phyloP scores from a whole-genome alignment of 2,888 invertebrate species.

The Drosophila atripex region DNA sequence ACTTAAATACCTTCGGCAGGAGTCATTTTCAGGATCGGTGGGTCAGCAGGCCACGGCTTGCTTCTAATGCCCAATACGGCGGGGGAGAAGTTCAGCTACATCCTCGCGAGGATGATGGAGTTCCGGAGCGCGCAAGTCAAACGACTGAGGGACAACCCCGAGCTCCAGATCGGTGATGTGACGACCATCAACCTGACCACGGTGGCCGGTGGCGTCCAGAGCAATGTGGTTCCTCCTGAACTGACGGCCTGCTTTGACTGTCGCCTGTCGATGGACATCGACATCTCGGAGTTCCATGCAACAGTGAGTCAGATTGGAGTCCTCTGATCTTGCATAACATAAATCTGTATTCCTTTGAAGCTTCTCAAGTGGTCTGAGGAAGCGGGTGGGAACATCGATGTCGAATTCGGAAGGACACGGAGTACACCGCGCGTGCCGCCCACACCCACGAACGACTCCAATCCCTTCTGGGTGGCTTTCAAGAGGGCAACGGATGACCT shows the following conservation, averaged over 20 bases:
- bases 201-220: slow-evolving; percentile 93
- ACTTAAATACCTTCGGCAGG: slow-evolving; percentile 82
- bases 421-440: slow-evolving; percentile 85
- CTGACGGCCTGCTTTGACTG: slow-evolving; percentile 90
- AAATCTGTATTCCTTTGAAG: slow-evolving; percentile 46
- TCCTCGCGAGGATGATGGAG: slow-evolving; percentile 90
- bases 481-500: slow-evolving; percentile 86
- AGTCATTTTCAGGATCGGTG: slow-evolving; percentile 90
- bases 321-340: accelerated
- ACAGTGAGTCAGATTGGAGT: slow-evolving; percentile 82
- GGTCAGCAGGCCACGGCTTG: slow-evolving; percentile 93
- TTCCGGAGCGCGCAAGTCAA: slow-evolving; percentile 85
- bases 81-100: slow-evolving; percentile 88
- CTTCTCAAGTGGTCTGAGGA: slow-evolving; percentile 86
- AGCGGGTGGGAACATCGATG: slow-evolving; percentile 89
- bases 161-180: slow-evolving; percentile 91
- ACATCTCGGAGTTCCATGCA: slow-evolving; percentile 75
- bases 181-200: slow-evolving; percentile 93
- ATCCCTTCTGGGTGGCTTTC: slow-evolving; percentile 91
- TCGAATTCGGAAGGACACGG: slow-evolving; percentile 88
- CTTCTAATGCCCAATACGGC: slow-evolving; percentile 88
- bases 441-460: slow-evolving; percentile 87
- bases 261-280: slow-evolving; percentile 85
- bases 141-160: slow-evolving; percentile 87
- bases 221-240: slow-evolving; percentile 94